A percentile compares a stretch with the other conserved stretches of the same genome.
Evolutionary conservation across 1,140 invertebrate species (phyloP).

Genomic region (Cydia fagiglandana): DNA sequence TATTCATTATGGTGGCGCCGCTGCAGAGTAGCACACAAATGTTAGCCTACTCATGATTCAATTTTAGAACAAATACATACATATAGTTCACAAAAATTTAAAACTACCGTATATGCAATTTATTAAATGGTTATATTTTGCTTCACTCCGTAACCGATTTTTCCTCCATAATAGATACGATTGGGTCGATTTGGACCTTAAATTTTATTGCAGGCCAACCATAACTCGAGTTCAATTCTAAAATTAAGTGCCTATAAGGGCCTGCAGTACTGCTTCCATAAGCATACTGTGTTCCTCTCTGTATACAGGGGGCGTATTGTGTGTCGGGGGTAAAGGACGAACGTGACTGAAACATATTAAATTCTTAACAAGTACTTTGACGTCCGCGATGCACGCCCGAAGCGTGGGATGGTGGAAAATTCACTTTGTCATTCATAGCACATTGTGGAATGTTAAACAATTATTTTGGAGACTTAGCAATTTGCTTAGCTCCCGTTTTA

Average conservation of each 20-base stretch:
- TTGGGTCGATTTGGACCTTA: too few relatives aligned
- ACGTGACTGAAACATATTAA: conserved; percentile 25
- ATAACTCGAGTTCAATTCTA: background rate
- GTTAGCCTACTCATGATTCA: too few relatives aligned
- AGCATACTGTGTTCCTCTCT: background rate
- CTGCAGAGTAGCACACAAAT: too few relatives aligned
- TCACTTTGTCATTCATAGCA: background rate
- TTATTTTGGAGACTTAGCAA: background rate
- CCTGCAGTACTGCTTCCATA: background rate
- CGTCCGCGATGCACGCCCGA: background rate
- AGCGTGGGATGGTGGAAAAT: background rate
- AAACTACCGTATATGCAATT: too few relatives aligned
- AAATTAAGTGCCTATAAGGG: too few relatives aligned
- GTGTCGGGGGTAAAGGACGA: conserved; percentile 15
- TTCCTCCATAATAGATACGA: too few relatives aligned
- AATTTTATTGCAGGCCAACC: background rate
- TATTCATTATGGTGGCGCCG: too few relatives aligned
- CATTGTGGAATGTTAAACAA: background rate
- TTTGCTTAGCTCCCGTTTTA: background rate
- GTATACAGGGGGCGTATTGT: conserved; percentile 2
- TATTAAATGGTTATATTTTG: too few relatives aligned
- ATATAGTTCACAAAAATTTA: too few relatives aligned
- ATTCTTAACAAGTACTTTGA: conserved; percentile 4
- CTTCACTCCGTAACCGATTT: too few relatives aligned
- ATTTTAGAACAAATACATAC: too few relatives aligned